phyloP scores from a whole-genome alignment of 1,140 invertebrate species.

The Tetragonula clypearis region DNA sequence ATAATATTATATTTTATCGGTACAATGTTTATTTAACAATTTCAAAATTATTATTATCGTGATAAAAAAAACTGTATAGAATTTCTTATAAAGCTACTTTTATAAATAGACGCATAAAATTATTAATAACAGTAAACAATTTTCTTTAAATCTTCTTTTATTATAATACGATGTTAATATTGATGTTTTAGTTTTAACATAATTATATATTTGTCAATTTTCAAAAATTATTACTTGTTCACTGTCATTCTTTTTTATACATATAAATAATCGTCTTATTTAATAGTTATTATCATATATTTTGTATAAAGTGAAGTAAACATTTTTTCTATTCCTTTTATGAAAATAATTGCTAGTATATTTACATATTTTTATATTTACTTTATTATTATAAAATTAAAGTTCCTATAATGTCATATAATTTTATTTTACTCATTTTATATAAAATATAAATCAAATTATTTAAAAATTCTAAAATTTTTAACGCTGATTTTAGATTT shows the following conservation, averaged over 20 bases:
- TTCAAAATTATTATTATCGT: background rate
- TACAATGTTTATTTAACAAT: conserved; percentile 3
- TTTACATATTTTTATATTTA: background rate
- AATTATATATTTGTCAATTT: background rate
- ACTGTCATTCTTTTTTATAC: background rate
- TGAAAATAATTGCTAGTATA: background rate
- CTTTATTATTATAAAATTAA: background rate
- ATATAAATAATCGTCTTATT: background rate
- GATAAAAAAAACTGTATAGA: background rate
- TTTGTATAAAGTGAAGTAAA: background rate
- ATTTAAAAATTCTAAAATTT: background rate
- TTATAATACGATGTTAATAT: background rate
- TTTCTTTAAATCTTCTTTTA: background rate
- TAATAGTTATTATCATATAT: background rate
- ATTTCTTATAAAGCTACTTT: background rate
- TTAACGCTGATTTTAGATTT: background rate
- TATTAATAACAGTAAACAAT: background rate
- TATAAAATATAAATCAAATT: background rate
- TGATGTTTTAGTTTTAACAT: background rate
- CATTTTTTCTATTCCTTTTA: background rate
- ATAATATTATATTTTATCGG: background rate
- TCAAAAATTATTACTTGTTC: background rate
- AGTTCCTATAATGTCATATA: background rate
- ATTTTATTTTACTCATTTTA: background rate
- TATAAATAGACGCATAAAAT: background rate